Base-by-base conservation (phyloP, 2,888 invertebrate genomes). In the Hypolimnas misippus region DNA sequence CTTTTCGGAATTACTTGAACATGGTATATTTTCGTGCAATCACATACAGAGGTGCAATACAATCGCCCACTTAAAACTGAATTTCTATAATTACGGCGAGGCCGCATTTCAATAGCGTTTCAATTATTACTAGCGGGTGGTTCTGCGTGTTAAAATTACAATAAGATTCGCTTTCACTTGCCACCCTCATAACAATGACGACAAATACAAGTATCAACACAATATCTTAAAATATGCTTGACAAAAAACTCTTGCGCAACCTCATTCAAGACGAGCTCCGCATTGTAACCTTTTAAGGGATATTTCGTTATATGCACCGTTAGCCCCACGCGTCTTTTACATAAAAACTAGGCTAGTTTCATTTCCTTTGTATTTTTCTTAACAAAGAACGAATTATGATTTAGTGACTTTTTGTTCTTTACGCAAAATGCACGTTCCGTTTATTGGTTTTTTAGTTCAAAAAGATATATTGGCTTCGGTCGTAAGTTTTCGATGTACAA, bases 181-280 rank as follows among this genome's bases (percentile, higher is more conserved):
- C 89, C 90, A 89, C 89, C 88, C 86, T 72, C 71, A 61, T 68
- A 75, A 83, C 83, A 86, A 83, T 77, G 72, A 69, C 72, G 69
- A 65, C 70, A 78, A 80, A 44, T 40, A 82, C 21, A 12, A 46
- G n/a, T 78, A 77, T 78, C 79, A 79, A 79, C 77, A 63, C 57
- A 63, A 58, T 57, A 63, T 57, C 52, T 40, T 56, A 59, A 58
- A 57, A 54, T 42, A 49, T 50, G 55, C 82, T 84, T 84, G 82
- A 87, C 82, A 87, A 79, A 35, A 79, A 73, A 77, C 70, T 74
- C 80, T 90, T 89, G 89, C 86, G 88, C 89, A 89, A 90, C 79
- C 75, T 80, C 81, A 84, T 86, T 86, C 84, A 83, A 77, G 76
- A 77, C 75, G 38, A 49, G n/a, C n/a, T n/a, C 33, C 71, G 78